Evolutionary conservation across 2,888 invertebrate species (phyloP), one percentile per base, ranked within the genome.

Genomic region (Clepsis dumicolana): DNA sequence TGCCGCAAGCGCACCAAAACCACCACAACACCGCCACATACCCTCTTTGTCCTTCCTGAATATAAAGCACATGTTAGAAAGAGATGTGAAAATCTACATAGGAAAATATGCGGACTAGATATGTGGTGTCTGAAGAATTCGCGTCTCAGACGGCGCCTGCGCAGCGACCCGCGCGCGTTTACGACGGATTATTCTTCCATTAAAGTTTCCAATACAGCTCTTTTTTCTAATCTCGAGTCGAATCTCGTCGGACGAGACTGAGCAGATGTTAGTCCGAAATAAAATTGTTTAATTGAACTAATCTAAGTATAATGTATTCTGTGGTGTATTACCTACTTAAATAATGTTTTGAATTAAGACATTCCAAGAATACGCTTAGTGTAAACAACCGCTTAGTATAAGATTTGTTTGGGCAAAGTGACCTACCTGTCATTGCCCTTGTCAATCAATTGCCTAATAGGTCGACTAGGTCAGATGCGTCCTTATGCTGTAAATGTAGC

Each of bases 1-100:
- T 54, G 29, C 59, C 64, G 70, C 72, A 65, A 32, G 70, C 66
- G 66, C 64, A 67, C 48, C 65, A 65, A 52, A 65, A 62, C 53
- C 53, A 61, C 62, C 56, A 60, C 59, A 63, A 48, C 52, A 59
- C 12, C 18, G 21, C 53, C 61, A 16, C 38, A 60, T 67, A 65
- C 50, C 62, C 38, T 44, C 41, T 68, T 63, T 59, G n/a, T 48
- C 56, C 35, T 50, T 56, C 38, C 50, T 35, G 12, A 12, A 25
- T 16, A 27, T 18, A 21, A 14, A 38, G 25, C 18, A 27, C 18
- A 56, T 32, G 66, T 18, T n/a, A 35, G 66, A 67, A 62, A 62
- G 62, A 50, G 67, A 67, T 12, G 48, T 35, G 4, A n/a, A 48
- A 41, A 25, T n/a, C 16, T 59, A 62, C 18, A 56, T 16, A 21